Evolutionary conservation across 2,888 invertebrate species (phyloP), one percentile per base, ranked within the genome.

Genomic region (Eulithis testata): DNA sequence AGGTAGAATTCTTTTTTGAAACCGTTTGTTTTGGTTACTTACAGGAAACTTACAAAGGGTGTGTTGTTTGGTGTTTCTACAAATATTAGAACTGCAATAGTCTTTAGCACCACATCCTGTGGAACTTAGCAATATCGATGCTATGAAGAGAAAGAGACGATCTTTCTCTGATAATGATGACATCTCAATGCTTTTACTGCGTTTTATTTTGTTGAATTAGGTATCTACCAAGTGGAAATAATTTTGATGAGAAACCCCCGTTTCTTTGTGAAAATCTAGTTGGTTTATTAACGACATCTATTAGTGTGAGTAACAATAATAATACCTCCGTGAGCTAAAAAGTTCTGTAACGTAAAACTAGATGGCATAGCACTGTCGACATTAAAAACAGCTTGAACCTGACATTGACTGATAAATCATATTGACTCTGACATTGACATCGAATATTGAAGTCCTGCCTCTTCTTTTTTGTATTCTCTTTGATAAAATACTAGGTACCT

Each of bases 31-130:
- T 37, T 63, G 27, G n/a, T 40, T 58, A 73, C 76, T 69, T 71
- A 89, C 90, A 82, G 74, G 79, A 75, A 81, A 87, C 82, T 82
- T 84, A 73, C 90, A 90, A 63, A 87, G 74, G 3, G 80, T 82
- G 61, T 88, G 84, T 65, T 86, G 80, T 66, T 83, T 84, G 59
- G 74, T 84, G 45, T 81, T 81, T 67, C 78, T 77, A 66, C 88
- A 89, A 74, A 75, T 77, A 54, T 77, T 74, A 12, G 74, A 58
- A 63, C 72, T 75, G 68, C 89, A 89, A 69, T 85, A 84, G 73
- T 83, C 79, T 73, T 76, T 76, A 51, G 78, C 74, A 58, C 68
- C 55, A 69, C 77, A 79, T 69, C 68, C 68, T 14, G 69, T 56
- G 14, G 58, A 44, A 44, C 43, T 45, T 36, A 52, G 44, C 49